These are phyloP conservation scores for Manacus vitellinus DNA, from an alignment of 2,113 vertebrate genomes.

Conservation along the genomic window DNA sequence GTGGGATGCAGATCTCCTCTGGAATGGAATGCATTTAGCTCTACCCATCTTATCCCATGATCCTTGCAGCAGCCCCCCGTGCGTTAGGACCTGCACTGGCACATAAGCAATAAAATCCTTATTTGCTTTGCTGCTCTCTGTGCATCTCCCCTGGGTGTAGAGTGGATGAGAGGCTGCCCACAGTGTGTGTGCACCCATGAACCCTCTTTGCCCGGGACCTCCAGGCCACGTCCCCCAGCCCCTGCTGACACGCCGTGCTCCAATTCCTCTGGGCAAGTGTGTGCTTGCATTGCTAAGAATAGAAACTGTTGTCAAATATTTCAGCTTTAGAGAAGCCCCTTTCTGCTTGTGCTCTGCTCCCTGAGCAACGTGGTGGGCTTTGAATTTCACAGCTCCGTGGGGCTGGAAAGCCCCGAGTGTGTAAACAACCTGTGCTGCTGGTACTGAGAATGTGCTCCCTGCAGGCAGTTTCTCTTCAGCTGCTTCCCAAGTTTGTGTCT, in stretches of 20 bases:
- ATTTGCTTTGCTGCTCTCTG: background rate
- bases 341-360: background rate
- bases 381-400: background rate
- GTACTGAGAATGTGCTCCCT: background rate
- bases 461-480: background rate
- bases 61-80: background rate
- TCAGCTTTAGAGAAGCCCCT: background rate
- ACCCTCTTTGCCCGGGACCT: background rate
- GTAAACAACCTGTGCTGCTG: background rate
- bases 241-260: background rate
- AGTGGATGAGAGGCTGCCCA: background rate
- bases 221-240: background rate
- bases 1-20: background rate
- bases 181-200: background rate
- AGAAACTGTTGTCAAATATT: background rate
- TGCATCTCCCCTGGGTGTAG: rapidly evolving
- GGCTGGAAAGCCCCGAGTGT: constrained; percentile 37
- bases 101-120: rapidly evolving
- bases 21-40: background rate
- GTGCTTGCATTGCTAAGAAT: background rate
- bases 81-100: rapidly evolving
- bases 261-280: rapidly evolving
- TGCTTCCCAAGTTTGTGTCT: background rate
- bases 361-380: background rate
- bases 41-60: rapidly evolving